Conservation (phyloP, 2,113 vertebrate genomes). For the Rostratula benghalensis region DNA sequence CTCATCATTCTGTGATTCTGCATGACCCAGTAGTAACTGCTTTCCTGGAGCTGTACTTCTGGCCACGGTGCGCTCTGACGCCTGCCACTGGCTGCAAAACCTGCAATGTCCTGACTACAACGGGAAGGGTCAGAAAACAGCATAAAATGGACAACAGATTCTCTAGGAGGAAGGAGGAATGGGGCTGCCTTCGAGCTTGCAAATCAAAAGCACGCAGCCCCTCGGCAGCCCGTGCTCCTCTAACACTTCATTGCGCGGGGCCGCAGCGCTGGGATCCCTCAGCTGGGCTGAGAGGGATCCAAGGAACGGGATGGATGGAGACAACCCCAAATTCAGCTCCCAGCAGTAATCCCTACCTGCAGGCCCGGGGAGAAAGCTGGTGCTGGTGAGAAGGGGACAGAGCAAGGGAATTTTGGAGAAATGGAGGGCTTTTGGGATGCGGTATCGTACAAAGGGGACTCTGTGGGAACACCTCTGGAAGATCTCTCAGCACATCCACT, state of each 20-base stretch:
- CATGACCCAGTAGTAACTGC: not conserved
- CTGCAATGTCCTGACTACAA: not conserved
- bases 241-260: not conserved
- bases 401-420: not conserved
- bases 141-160: fast-evolving
- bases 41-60: not conserved
- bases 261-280: not conserved
- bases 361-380: not conserved
- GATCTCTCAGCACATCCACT: not conserved
- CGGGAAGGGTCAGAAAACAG: not conserved
- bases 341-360: not conserved
- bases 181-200: not conserved
- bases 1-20: too few species aligned
- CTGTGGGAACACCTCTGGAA: not conserved
- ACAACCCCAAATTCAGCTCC: not conserved
- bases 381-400: not conserved
- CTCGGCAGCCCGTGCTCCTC: fast-evolving
- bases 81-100: not conserved
- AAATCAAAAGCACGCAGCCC: not conserved
- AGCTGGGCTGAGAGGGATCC: not conserved
- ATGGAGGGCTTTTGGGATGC: not conserved
- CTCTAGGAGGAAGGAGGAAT: not conserved
- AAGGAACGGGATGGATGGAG: fast-evolving
- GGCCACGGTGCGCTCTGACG: not conserved
- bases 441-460: not conserved